Conservation (phyloP, 1,140 invertebrate species). For the Bombus haemorrhoidalis region DNA sequence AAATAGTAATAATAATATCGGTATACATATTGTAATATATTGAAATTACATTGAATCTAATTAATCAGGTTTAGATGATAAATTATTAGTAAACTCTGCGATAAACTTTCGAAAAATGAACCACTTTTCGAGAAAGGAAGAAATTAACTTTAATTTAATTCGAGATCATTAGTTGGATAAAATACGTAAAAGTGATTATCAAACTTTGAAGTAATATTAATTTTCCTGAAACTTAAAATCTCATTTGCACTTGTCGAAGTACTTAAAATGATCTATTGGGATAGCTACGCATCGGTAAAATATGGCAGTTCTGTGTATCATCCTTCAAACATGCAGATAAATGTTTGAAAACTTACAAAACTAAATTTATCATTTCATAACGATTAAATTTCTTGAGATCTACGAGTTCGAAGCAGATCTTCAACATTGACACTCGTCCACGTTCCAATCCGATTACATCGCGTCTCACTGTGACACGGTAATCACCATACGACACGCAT, state of each 20-base stretch:
- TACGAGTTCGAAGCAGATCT: neutral
- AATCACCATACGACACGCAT: conserved; percentile 6
- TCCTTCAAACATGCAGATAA: too few relatives aligned
- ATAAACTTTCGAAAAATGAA: neutral
- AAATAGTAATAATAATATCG: too few relatives aligned
- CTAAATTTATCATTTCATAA: neutral
- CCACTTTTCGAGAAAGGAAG: neutral
- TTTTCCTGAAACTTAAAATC: neutral
- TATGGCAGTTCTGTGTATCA: too few relatives aligned
- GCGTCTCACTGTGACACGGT: neutral
- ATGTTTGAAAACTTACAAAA: too few relatives aligned
- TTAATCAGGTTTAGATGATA: neutral
- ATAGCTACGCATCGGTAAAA: neutral
- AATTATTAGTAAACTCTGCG: neutral
- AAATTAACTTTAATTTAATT: neutral
- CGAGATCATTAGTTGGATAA: neutral
- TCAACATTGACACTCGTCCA: neutral
- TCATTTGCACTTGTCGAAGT: neutral
- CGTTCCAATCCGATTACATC: neutral
- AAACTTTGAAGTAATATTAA: neutral
- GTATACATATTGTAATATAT: neutral
- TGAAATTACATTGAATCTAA: neutral
- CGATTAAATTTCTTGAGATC: neutral
- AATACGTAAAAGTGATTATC: neutral
- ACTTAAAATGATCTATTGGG: neutral